Percentiles rank a stretch among this genome's conserved stretches.
These are phyloP conservation scores for Leguminivora glycinivorella DNA, from an alignment of 1,140 invertebrate species.

Conservation along the genomic window DNA sequence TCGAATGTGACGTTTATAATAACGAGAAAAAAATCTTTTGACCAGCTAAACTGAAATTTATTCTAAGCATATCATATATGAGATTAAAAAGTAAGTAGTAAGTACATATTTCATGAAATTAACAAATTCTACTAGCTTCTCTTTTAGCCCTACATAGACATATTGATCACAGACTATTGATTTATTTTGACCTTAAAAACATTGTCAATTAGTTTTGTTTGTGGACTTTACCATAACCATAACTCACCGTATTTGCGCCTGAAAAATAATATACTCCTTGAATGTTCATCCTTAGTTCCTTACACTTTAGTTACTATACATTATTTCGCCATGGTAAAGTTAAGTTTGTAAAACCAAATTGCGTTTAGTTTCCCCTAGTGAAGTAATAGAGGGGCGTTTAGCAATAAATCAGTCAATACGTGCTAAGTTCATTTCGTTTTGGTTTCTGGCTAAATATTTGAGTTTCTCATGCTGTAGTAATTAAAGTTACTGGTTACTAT, in stretches of 20 bases:
- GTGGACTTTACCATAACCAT: background rate
- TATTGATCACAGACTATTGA: background rate
- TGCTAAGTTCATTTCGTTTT: conserved; percentile 11
- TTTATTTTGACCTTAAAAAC: background rate
- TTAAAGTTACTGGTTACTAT: background rate
- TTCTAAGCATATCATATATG: too few relatives aligned
- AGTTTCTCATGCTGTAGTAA: conserved; percentile 1
- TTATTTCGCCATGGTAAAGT: background rate
- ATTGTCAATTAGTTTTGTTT: conserved; percentile 11
- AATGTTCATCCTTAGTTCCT: background rate
- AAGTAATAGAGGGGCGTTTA: conserved; percentile 31
- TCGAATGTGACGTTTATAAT: too few relatives aligned
- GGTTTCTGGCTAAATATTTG: background rate
- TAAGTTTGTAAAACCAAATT: conserved; percentile 20
- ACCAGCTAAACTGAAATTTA: too few relatives aligned
- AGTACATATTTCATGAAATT: too few relatives aligned
- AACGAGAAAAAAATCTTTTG: too few relatives aligned
- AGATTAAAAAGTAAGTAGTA: too few relatives aligned
- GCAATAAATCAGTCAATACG: conserved; percentile 38
- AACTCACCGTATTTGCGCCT: background rate
- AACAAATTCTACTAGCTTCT: too few relatives aligned
- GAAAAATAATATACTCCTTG: background rate
- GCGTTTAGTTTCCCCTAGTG: conserved; percentile 22
- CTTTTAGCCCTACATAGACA: background rate
- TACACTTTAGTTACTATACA: background rate